phyloP scores from a whole-genome alignment of 2,888 invertebrate species.

The Cosmopolites sordidus region DNA sequence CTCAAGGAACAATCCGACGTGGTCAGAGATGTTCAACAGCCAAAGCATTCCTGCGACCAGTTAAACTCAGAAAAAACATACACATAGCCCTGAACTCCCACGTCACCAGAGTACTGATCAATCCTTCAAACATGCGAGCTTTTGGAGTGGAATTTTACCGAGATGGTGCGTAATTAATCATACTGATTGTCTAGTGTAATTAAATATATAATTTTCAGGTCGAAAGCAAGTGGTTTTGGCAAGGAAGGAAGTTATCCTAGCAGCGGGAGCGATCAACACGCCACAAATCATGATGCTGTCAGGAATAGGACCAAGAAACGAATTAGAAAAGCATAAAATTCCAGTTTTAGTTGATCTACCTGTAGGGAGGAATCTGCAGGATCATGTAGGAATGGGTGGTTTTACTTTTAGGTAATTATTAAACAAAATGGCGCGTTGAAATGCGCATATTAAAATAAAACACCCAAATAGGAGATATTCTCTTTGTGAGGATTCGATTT shows the following conservation, averaged over 20 bases:
- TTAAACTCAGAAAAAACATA: slow-evolving; percentile 69
- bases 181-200: no score
- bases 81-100: slow-evolving; percentile 78
- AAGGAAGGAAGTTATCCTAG: slow-evolving; percentile 77
- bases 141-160: slow-evolving; percentile 77
- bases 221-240: slow-evolving; percentile 66
- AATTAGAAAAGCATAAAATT: slow-evolving; percentile 66
- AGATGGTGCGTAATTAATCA: slow-evolving; percentile 48
- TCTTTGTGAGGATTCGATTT: no score
- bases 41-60: slow-evolving; percentile 80
- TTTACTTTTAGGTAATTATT: slow-evolving; percentile 64
- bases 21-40: slow-evolving; percentile 79
- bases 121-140: slow-evolving; percentile 69
- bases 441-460: no score
- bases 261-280: slow-evolving; percentile 87
- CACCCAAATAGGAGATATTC: no score
- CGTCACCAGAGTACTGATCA: slow-evolving; percentile 71
- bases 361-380: slow-evolving; percentile 80
- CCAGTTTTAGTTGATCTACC: slow-evolving; percentile 69
- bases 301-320: slow-evolving; percentile 61
- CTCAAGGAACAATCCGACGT: slow-evolving; percentile 78
- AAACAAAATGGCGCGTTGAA: background rate
- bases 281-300: slow-evolving; percentile 91
- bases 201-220: slow-evolving; percentile 39
- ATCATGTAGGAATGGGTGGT: slow-evolving; percentile 84